A percentile compares a stretch with the other conserved stretches of the same genome.
Evolutionary conservation across 2,888 invertebrate genomes (phyloP).

Genomic region (Clostera curtula): DNA sequence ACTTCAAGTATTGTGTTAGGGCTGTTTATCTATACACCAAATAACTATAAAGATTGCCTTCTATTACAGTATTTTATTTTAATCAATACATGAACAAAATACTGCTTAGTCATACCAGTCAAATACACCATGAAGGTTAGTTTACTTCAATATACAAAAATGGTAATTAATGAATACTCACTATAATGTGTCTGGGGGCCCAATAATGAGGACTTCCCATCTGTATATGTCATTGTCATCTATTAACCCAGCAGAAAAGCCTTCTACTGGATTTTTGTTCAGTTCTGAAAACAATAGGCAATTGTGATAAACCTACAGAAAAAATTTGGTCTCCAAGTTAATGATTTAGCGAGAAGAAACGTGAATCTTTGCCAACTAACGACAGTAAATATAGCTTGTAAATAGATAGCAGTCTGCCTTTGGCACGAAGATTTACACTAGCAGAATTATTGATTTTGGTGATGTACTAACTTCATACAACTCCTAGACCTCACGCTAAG

Average conservation of each 20-base stretch:
- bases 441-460: constrained; percentile 64
- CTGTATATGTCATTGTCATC: constrained; percentile 99
- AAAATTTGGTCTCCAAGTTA: constrained; percentile 9
- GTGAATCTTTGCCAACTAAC: constrained; percentile 38
- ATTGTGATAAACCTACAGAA: no score
- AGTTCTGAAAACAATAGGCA: constrained; percentile 84
- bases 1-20: background rate
- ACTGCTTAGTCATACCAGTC: constrained; percentile 15
- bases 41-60: no score
- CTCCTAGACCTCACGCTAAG: constrained; percentile 13
- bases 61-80: no score
- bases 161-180: no score
- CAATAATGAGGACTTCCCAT: constrained; percentile 99
- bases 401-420: constrained; percentile 35
- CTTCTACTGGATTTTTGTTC: constrained; percentile 99
- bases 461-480: constrained; percentile 14
- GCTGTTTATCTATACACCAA: no score
- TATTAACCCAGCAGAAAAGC: constrained; percentile 99
- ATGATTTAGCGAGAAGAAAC: constrained; percentile 18
- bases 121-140: background rate
- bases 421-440: constrained; percentile 53
- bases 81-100: background rate
- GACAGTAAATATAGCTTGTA: constrained; percentile 39
- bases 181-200: constrained; percentile 99
- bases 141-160: no score